Percentiles rank a stretch among this genome's conserved stretches.
phyloP scores from a whole-genome alignment of 2,113 vertebrate species.

The Cercopithecus mona region DNA sequence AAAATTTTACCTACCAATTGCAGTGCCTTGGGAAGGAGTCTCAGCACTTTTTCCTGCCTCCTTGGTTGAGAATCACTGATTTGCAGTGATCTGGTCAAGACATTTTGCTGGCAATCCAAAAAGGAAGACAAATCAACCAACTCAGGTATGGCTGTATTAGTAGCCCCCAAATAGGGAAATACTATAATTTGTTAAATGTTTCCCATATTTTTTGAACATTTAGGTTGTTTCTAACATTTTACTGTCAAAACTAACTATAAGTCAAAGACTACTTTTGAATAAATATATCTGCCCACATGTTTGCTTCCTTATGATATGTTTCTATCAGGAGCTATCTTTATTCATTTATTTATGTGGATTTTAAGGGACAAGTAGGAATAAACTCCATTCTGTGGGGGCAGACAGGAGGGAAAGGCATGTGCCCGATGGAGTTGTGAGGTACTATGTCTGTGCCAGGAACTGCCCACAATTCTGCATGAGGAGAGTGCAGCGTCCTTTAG shows the following conservation, averaged over 20 bases:
- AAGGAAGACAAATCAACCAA: neutral
- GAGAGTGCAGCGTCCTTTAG: neutral
- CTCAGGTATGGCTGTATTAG: neutral
- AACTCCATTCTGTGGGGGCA: neutral
- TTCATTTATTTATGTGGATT: neutral
- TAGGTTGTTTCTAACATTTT: neutral
- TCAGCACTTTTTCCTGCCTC: accelerated
- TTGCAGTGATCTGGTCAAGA: neutral
- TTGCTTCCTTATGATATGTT: neutral
- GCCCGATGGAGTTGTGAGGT: neutral
- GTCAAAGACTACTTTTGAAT: neutral
- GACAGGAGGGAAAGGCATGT: neutral
- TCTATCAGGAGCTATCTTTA: neutral
- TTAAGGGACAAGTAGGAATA: neutral
- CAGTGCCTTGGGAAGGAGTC: neutral
- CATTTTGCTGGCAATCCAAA: neutral
- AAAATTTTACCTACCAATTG: neutral
- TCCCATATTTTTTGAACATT: neutral
- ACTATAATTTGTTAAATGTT: neutral
- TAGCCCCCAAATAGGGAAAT: neutral
- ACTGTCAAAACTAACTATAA: neutral
- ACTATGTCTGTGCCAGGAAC: neutral
- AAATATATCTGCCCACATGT: neutral
- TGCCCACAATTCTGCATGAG: neutral
- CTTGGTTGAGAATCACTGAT: neutral